Base-by-base conservation (phyloP, 2,113 vertebrate species). In the Tragelaphus scriptus region DNA sequence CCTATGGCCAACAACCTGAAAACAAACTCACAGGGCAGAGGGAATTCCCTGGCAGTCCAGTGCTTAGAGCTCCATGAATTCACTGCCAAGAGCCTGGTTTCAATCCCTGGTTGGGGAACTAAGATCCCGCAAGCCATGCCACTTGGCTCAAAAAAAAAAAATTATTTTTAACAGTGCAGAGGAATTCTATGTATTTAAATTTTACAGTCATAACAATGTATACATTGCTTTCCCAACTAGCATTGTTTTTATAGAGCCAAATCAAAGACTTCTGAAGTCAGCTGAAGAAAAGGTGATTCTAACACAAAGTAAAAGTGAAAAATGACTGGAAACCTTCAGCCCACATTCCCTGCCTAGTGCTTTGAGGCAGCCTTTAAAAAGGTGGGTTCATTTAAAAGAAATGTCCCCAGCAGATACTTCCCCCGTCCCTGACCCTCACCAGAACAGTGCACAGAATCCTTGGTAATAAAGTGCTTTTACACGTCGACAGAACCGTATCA, bases 341-440 rank as follows among this genome's bases (percentile, higher is more conserved):
- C 94, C 55, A 92, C 14, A 59, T 87, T 44, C 65, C 47, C 51
- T 68, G 55, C 61, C 51, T 56, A 30, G 40, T 89, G 92, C 68
- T 88, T 36, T 95, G 68, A 95, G 93, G 90, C 59, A 98, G 75
- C 19, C 82, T 93, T 85, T 85, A 4, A 85, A 85, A 40, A 26
- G 26, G n/a, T 40, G n/a, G 23, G 53, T 85, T 40, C 81, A 85
- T 32, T 30, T 49, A 49, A 49, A 81, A 87, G 63, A 92, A 96
- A 59, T 51, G 7, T 56, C 47, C 82, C 59, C 32, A 79, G 28
- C 6, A 96, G n/a, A 90, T 47, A 80, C 19, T 84, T 15, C 85
- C 85, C 36, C 32, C 25, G 19, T 47, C 9, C 49, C 28, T 51
- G 59, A 44, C 94, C 79, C 2, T 97, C 79, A 89, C 86, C 93